These are phyloP conservation scores for Nemapogon koenigi DNA, from an alignment of 2,888 invertebrate species.

Conservation along the genomic window DNA sequence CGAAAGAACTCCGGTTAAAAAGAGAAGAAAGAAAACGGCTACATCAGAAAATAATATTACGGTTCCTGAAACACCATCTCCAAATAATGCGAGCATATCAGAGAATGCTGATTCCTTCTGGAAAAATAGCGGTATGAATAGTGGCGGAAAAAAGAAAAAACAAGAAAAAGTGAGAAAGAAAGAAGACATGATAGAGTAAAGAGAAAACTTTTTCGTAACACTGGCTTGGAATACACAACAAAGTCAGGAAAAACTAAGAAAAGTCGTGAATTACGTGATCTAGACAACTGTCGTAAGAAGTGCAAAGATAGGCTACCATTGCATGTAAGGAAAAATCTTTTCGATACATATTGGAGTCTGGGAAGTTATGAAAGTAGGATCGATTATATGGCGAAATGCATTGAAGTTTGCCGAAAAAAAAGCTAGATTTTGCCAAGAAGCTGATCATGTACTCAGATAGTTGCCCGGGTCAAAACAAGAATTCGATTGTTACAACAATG, in stretches of 20 bases:
- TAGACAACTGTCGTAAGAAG: constrained; percentile 11
- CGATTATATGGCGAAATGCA: constrained; percentile 4
- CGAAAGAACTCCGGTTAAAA: no score
- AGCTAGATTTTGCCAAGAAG: not conserved
- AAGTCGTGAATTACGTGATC: constrained; percentile 9
- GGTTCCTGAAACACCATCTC: no score
- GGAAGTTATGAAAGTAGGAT: constrained; percentile 5
- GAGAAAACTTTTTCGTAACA: constrained; percentile 12
- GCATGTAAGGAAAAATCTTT: constrained; percentile 10
- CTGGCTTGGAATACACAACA: constrained; percentile 8
- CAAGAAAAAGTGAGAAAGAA: constrained; percentile 12
- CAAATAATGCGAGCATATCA: no score
- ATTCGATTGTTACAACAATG: constrained; percentile 9
- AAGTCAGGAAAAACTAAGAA: constrained; percentile 11
- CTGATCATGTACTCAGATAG: constrained; percentile 2
- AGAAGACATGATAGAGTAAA: constrained; percentile 12
- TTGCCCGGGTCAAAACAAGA: constrained; percentile 1
- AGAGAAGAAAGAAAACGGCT: no score
- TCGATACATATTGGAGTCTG: constrained; percentile 10
- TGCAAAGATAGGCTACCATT: constrained; percentile 9
- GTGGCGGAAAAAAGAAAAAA: no score
- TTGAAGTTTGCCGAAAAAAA: constrained; percentile 10
- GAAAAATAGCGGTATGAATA: no score
- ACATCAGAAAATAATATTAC: no score
- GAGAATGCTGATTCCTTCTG: no score